Base-by-base conservation (phyloP, 1,140 invertebrate genomes). In the Antheraea mylitta region DNA sequence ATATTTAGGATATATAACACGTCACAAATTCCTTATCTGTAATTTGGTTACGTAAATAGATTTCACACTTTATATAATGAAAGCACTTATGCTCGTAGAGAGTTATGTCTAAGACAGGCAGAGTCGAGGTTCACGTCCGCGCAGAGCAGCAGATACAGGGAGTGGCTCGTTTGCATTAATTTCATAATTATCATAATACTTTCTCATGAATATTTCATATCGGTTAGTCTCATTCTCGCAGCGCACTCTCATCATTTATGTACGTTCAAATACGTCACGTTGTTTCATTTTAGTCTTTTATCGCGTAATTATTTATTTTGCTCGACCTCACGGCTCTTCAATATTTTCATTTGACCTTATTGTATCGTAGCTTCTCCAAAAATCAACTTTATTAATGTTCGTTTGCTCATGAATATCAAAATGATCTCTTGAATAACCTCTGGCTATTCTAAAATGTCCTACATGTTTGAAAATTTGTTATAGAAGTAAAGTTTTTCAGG, bases 151-250 rank as follows among this genome's bases (percentile, higher is more conserved):
- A 53, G 45, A 53, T 53, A 53, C 45, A 53, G 16, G 5, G 45
- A 53, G 45, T 13, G 45, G 45, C 45, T 53, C 45, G 45, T 53
- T 53, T 53, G 45, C 45, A 53, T 53, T 53, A 13, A 53, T 53
- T 53, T 53, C 45, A 53, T 53, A 53, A 53, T 53, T 53, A 53
- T 53, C 45, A 53, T 53, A 53, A 53, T 53, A 53, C 45, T 53
- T 53, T 53, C 45, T 53, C 16, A 53, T 53, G 45, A 53, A 53
- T 53, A 53, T 53, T 53, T 53, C 45, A 53, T 53, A 53, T 53
- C 45, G 16, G 38, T 53, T 53, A 16, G 45, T 53, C 45, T 53
- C 16, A 16, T 16, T 53, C 45, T 53, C 45, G 45, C 45, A n/a
- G 45, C 45, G 45, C 10, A 53, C 45, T 53, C 45, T 53, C 45